These are phyloP conservation scores for Cataglyphis rosenhaueri DNA, from an alignment of 2,888 invertebrate genomes.

Conservation along the genomic window DNA sequence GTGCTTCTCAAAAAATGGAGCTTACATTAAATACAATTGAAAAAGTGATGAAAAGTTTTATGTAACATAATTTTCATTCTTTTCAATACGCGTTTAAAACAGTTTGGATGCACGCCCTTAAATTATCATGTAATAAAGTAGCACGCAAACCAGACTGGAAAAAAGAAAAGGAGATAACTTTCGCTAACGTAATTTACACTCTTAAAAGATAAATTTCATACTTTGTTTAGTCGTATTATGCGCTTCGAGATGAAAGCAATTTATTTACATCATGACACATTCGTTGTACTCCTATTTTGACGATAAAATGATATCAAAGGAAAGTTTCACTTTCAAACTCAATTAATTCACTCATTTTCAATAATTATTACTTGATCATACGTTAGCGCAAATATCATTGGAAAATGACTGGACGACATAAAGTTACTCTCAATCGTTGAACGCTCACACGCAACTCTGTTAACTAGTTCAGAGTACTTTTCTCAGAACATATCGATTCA, in stretches of 20 bases:
- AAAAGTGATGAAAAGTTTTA: background rate
- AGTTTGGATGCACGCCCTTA: background rate
- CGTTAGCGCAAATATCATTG: slow-evolving; percentile 2
- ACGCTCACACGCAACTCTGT: slow-evolving; percentile 35
- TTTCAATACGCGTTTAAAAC: background rate
- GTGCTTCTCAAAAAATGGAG: background rate
- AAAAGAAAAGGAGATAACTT: background rate
- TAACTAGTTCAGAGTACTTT: slow-evolving; percentile 51
- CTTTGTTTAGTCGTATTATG: background rate
- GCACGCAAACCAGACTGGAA: background rate
- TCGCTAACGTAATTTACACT: background rate
- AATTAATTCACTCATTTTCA: slow-evolving; percentile 14
- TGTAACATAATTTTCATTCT: background rate
- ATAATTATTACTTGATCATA: slow-evolving; percentile 11
- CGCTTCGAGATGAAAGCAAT: background rate
- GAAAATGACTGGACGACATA: slow-evolving; percentile 18
- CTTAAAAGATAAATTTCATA: slow-evolving; percentile 9
- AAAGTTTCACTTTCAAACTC: background rate
- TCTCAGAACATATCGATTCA: slow-evolving; percentile 51
- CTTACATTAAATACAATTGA: background rate
- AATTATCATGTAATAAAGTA: background rate
- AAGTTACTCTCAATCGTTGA: slow-evolving; percentile 34
- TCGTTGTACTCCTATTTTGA: background rate
- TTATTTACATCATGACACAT: background rate
- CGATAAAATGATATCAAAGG: background rate